Evolutionary conservation across 2,113 vertebrate genomes (phyloP).

Genomic region (Columba livia): DNA sequence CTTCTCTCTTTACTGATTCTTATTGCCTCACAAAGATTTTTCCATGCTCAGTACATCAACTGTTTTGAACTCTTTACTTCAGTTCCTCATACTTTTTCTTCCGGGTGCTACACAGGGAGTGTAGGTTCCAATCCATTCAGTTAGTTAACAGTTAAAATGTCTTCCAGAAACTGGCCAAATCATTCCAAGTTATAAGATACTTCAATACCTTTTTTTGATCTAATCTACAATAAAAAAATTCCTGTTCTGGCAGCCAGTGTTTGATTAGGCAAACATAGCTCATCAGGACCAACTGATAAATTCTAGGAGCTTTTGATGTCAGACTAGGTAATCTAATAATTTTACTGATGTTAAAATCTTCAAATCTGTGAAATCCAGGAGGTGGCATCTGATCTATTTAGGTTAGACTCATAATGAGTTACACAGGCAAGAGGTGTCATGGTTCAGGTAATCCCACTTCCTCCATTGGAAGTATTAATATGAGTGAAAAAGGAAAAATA

Average conservation of each 20-base stretch:
- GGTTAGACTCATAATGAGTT: background rate
- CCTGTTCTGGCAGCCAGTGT: background rate
- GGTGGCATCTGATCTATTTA: background rate
- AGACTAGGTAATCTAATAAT: background rate
- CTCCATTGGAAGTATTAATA: background rate
- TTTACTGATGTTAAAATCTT: background rate
- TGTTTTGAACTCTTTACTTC: background rate
- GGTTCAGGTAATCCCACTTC: background rate
- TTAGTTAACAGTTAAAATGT: background rate
- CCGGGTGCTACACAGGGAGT: accelerated
- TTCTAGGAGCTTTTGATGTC: background rate
- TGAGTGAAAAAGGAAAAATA: background rate
- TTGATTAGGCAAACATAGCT: background rate
- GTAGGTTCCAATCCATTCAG: accelerated
- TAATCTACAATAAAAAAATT: background rate
- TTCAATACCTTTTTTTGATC: background rate
- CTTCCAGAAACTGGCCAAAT: background rate
- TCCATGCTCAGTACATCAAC: background rate
- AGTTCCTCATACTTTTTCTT: background rate
- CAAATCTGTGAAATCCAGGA: background rate
- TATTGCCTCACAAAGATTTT: background rate
- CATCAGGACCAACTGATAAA: background rate
- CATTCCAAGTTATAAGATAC: background rate
- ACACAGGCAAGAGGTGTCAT: background rate
- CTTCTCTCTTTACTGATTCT: background rate